A percentile compares a stretch with the other conserved stretches of the same genome.
Conservation (phyloP, 2,113 vertebrate genomes). For the Gymnocephalus cernua region DNA sequence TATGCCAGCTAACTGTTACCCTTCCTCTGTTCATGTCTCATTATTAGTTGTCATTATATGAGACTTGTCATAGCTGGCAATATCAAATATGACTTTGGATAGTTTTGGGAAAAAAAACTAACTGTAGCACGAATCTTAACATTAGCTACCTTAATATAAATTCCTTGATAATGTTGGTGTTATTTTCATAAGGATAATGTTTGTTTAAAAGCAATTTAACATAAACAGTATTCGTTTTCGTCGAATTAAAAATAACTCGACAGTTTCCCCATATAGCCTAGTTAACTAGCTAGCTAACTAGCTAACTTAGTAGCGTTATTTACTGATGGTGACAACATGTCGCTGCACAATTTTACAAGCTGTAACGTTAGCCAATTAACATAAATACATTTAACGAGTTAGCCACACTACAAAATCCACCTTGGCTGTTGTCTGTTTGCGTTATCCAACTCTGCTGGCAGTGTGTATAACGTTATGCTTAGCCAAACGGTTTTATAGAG, state of each 20-base stretch:
- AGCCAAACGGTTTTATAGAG: too few relatives aligned
- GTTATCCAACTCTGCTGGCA: neutral
- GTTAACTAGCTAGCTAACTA: too few relatives aligned
- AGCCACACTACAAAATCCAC: neutral
- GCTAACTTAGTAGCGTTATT: neutral
- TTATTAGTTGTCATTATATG: neutral
- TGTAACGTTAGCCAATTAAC: neutral
- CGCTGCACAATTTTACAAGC: neutral
- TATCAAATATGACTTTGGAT: neutral
- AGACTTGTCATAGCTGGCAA: neutral
- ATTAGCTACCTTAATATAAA: too few relatives aligned
- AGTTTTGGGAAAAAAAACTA: neutral
- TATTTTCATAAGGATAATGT: neutral
- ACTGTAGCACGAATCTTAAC: neutral
- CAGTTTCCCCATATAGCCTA: neutral
- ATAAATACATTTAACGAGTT: too few relatives aligned
- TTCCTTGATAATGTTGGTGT: too few relatives aligned
- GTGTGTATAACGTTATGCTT: too few relatives aligned
- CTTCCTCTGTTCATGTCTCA: neutral
- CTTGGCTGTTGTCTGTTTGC: neutral
- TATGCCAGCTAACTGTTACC: too few relatives aligned
- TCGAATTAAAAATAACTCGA: neutral
- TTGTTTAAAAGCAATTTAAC: neutral
- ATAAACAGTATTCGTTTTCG: neutral
- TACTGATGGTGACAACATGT: constrained; percentile 4